Evolutionary conservation across 2,797 vertebrate genomes (phyloP), one percentile per base, ranked within the genome.

Genomic region (Gambusia yucatana): DNA sequence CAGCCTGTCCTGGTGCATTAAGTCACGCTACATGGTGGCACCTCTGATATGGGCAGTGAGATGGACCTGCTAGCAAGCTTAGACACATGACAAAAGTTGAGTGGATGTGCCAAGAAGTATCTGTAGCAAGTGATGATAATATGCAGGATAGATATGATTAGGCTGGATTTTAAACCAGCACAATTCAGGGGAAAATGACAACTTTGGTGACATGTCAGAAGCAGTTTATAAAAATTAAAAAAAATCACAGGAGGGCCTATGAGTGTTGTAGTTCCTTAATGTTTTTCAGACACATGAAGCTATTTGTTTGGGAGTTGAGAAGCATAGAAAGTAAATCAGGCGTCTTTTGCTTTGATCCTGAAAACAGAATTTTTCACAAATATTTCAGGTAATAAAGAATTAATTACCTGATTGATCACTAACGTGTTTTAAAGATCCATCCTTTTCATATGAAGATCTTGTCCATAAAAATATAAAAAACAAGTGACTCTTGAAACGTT

Each of bases 1-100:
- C 82, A 72, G 88, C 83, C 91, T 95, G 94, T 95, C 94, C 88
- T 76, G 79, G 77, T 83, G 86, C 83, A 94, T 95, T 85, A 91
- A 90, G 89, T 95, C 94, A 95, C 80, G 25, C 76, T 81, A 86
- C 79, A 91, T 86, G 82, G 79, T 80, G 86, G 84, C 87, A 88
- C 86, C 82, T 90, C 90, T 84, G 92, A 90, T 83, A 87, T 63
- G 80, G 88, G 88, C 88, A 78, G 85, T 67, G 77, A 78, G 75
- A 78, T 84, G 84, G 81, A 87, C 88, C 90, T 90, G 83, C 84
- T 43, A 86, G 85, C 75, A 6, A 76, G 69, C 59, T 79, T 55
- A 87, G 79, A 84, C 80, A 78, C 82, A 79, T 85, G 77, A 84
- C 76, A 86, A 85, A 90, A 88, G 82, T 92, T 92, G 77, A 67